A percentile compares a stretch with the other conserved stretches of the same genome.
Evolutionary conservation across 1,140 invertebrate species (phyloP).

Genomic region (Drosophila sp.): DNA sequence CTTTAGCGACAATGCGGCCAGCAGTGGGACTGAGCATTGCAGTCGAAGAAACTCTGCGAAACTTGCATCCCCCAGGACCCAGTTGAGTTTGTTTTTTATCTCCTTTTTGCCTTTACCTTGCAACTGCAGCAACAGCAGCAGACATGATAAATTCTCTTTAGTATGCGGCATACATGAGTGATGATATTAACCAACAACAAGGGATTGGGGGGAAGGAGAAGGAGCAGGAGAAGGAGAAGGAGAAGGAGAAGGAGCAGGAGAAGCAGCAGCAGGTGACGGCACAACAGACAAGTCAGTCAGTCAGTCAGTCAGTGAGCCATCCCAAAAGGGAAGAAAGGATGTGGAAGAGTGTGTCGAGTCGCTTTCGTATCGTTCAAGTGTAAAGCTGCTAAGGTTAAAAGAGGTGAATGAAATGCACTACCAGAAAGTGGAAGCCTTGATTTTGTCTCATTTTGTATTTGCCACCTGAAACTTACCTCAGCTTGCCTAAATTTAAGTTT

Average conservation of each 20-base stretch:
- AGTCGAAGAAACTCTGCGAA: conserved; percentile 32
- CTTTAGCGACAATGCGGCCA: conserved; percentile 69
- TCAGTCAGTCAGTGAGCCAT: conserved; percentile 11
- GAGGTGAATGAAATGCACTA: not conserved
- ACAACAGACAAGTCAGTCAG: conserved; percentile 36
- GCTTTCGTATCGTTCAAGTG: conserved; percentile 8
- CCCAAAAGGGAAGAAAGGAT: conserved; percentile 8
- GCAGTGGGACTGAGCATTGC: conserved; percentile 41
- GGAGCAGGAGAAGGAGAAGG: not conserved
- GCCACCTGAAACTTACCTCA: not conserved
- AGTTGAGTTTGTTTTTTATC: conserved; percentile 5
- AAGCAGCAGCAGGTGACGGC: not conserved
- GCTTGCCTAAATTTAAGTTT: conserved; percentile 8
- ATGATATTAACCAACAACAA: conserved; percentile 79
- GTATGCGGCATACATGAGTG: conserved; percentile 80
- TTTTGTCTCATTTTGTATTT: not conserved
- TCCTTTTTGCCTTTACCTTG: conserved; percentile 35
- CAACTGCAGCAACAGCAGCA: conserved; percentile 38
- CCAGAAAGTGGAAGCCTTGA: not conserved
- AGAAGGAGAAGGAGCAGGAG: conserved; percentile 1
- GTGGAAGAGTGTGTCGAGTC: not conserved
- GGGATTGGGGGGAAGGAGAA: conserved; percentile 16
- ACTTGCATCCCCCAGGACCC: conserved; percentile 29
- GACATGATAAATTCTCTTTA: conserved; percentile 80
- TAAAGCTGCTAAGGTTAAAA: conserved; percentile 23